Conservation (phyloP, 2,113 vertebrate species). For the Todiramphus saurophagus region DNA sequence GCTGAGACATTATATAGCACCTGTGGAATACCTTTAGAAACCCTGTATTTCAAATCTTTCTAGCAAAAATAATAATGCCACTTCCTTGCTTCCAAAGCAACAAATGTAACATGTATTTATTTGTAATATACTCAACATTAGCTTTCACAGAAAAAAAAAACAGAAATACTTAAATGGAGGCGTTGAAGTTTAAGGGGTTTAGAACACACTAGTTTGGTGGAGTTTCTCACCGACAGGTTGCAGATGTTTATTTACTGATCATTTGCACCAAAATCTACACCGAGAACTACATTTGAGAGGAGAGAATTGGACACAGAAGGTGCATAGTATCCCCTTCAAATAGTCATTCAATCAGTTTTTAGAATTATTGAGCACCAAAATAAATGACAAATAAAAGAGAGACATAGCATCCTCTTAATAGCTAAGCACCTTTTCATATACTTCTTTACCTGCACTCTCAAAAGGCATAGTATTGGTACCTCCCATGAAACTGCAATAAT, state of each 20-base stretch:
- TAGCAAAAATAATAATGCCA: neutral
- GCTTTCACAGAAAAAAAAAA: neutral
- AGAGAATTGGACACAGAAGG: neutral
- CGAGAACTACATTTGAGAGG: neutral
- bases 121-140: neutral
- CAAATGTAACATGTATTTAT: neutral
- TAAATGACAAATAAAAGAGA: neutral
- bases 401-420: neutral
- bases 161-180: neutral
- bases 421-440: neutral
- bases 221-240: neutral
- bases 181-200: neutral
- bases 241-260: neutral
- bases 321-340: neutral
- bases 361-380: neutral
- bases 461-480: neutral
- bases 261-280: neutral
- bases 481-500: neutral
- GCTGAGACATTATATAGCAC: neutral
- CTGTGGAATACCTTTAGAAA: neutral
- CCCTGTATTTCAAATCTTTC: neutral
- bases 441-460: neutral
- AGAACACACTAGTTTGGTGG: neutral
- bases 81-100: constrained; percentile 1
- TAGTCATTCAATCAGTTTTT: neutral